phyloP scores from a whole-genome alignment of 1,140 invertebrate species.

The Wiebesia pumilae region DNA sequence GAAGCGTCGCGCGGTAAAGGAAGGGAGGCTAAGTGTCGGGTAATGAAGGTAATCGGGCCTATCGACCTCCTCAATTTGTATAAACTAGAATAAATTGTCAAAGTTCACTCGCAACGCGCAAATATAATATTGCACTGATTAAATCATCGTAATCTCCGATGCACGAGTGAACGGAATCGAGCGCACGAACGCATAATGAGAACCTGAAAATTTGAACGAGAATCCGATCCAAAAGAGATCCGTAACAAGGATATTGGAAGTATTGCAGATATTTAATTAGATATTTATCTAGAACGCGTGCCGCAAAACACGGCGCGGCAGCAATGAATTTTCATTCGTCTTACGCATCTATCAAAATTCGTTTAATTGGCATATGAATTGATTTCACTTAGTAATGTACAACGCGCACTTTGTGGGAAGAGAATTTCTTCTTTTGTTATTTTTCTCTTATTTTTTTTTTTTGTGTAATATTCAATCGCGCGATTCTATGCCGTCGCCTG shows the following conservation, averaged over 20 bases:
- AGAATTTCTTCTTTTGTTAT: no score
- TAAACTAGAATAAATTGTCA: neutral
- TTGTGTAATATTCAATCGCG: neutral
- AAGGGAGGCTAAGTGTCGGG: no score
- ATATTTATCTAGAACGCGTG: neutral
- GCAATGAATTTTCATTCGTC: conserved; percentile 16
- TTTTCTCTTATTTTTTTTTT: no score
- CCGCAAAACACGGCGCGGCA: conserved; percentile 8
- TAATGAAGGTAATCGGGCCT: neutral
- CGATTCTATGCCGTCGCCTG: neutral
- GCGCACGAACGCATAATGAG: conserved; percentile 3
- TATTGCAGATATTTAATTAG: conserved; percentile 1
- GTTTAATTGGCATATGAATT: neutral
- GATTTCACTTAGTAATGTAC: conserved; percentile 25
- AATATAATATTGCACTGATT: no score
- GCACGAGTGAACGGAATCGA: neutral
- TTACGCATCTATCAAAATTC: conserved; percentile 44
- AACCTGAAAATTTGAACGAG: conserved; percentile 4
- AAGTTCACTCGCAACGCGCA: no score
- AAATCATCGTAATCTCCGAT: neutral
- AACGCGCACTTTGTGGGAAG: neutral
- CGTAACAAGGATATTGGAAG: conserved; percentile 2
- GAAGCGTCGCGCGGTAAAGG: no score
- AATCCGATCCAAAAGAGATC: no score
- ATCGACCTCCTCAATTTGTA: neutral